Base-by-base conservation (phyloP, 2,888 invertebrate genomes). In the Brassicogethes aeneus region DNA sequence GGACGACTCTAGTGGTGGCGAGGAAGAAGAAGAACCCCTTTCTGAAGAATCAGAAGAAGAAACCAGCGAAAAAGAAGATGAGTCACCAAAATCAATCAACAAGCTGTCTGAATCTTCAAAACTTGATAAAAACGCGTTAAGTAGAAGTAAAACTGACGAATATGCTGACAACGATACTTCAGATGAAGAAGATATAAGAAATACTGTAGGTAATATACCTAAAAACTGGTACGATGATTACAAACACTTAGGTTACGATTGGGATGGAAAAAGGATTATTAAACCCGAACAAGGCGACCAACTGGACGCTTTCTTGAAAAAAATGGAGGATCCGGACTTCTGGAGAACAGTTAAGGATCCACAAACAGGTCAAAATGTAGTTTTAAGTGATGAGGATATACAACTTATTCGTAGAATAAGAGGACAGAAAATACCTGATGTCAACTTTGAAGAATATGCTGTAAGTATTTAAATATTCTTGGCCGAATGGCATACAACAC, bases 201-300 rank as follows among this genome's bases (percentile, higher is more conserved):
- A 95, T 66, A 96, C 97, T 0, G 82, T 92, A 35, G 99, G 99
- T 13, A 94, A 92, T 61, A 82, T 99, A 55, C 99, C 99, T 1
- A 80, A 87, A 76, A 85, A 91, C 65, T 99, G 99, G 99, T 99
- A 99, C 69, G 80, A 90, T 55, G 94, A 97, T 56, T 93, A 90
- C 69, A 82, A 84, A 36, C 97, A 99, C 65, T 77, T 97, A 42
- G 51, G 50, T 50, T 99, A 99, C 66, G 86, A 96, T 68, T 82
- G 88, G 70, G 86, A 89, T 57, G 97, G 91, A 0, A 80, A 85
- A 46, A 82, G 85, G 64, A 83, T 99, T 39, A 65, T 85, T 10
- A 92, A 92, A 65, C 91, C 95, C 0, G 75, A 80, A 33, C 77
- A 79, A 50, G 81, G 86, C 1, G 95, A 95, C 73, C 86, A 88